Base-by-base conservation (phyloP, 2,888 invertebrate species). In the Choristoneura rosaceana region DNA sequence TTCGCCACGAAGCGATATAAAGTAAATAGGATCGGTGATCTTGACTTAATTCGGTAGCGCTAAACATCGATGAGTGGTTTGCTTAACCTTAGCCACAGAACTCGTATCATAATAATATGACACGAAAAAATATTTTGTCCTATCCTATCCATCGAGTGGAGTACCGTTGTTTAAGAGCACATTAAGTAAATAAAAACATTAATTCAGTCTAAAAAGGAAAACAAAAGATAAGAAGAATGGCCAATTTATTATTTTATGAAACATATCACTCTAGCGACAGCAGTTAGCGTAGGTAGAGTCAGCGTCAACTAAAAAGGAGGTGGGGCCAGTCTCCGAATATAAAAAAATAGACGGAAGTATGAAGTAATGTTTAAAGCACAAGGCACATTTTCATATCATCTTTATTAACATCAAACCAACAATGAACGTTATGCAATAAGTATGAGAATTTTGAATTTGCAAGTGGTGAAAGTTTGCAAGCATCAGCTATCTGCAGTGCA, bases 11-110 rank as follows among this genome's bases (percentile, higher is more conserved):
- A n/a, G 34, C 43, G 14, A 52, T 43, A 14, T 52, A 41, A 41
- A 41, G 50, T 64, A 64, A 69, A 68, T 58, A 71, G 38, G 2
- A 63, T 43, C 38, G 25, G 17, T 64, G 68, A 62, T 64, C 73
- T 73, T 73, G 73, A 73, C 69, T 69, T 63, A 47, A 64, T 68
- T 63, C 25, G 17, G 58, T 60, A 69, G 41, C 50, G 17, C 33
- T 43, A 67, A 67, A 66, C 34, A 71, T 55, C n/a, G n/a, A n/a
- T n/a, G 61, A 71, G 66, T 67, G 55, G 14, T 67, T 62, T 14
- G 33, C 47, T 17, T 71, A 62, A 63, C 68, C 71, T 71, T 61
- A 66, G 25, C 3, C 33, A 3, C 4, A 38, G 9, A 62, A 17
- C 55, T 71, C 61, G 67, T 71, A 33, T 34, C 60, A 25, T 25